These are phyloP conservation scores for Oxycera nigricornis DNA, from an alignment of 2,888 invertebrate genomes.

Conservation along the genomic window DNA sequence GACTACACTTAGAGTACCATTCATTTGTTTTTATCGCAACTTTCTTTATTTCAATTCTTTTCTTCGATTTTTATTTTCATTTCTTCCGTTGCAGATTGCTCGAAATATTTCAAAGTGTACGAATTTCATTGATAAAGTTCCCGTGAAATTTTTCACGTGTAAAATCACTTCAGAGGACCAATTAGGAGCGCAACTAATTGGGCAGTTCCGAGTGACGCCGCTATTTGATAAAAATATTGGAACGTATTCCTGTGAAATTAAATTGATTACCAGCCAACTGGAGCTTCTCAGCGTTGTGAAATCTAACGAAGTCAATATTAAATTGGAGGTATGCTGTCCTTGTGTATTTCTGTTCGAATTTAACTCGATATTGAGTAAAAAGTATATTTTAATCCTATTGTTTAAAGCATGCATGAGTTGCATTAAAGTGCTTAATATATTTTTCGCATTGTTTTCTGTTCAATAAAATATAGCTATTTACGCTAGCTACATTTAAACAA, in stretches of 20 bases:
- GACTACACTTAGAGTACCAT: neutral
- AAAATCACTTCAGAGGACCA: constrained; percentile 56
- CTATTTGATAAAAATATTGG: constrained; percentile 55
- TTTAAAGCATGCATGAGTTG: too few species aligned
- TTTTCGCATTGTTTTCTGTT: too few species aligned
- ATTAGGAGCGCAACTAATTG: constrained; percentile 53
- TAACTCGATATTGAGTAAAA: too few species aligned
- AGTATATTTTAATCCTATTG: too few species aligned
- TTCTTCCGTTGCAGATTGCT: constrained; percentile 53
- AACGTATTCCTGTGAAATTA: constrained; percentile 59
- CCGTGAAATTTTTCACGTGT: constrained; percentile 57
- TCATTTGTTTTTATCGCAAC: constrained; percentile 2
- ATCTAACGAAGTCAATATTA: constrained; percentile 57
- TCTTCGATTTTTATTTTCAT: neutral
- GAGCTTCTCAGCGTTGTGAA: constrained; percentile 57
- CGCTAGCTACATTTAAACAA: too few species aligned
- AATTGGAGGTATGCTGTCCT: constrained; percentile 56
- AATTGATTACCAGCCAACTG: constrained; percentile 54
- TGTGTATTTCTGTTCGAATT: too few species aligned
- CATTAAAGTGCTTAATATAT: too few species aligned
- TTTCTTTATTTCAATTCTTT: neutral
- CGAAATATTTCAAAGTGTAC: constrained; percentile 58
- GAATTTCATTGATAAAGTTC: constrained; percentile 53
- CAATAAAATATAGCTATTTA: too few species aligned
- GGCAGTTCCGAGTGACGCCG: constrained; percentile 56